Conservation (phyloP, 2,113 vertebrate species). For the Lophius piscatorius region DNA sequence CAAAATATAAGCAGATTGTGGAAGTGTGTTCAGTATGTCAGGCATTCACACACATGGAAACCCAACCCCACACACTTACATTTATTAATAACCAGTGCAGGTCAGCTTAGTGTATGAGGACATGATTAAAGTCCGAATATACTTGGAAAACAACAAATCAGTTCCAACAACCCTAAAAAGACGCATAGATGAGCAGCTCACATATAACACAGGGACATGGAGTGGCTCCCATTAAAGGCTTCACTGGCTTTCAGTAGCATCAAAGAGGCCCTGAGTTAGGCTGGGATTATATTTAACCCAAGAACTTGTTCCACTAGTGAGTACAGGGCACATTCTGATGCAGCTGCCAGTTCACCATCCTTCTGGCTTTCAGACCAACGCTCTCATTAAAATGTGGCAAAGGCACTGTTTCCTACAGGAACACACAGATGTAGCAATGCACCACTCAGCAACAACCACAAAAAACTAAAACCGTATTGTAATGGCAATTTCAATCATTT, state of each 20-base stretch:
- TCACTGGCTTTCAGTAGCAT: slow-evolving; percentile 78
- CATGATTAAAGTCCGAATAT: slow-evolving; percentile 67
- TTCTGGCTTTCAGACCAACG: slow-evolving; percentile 50
- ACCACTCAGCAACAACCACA: slow-evolving; percentile 27
- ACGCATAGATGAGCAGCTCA: slow-evolving; percentile 59
- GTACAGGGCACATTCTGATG: slow-evolving; percentile 55
- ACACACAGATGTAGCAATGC: slow-evolving; percentile 44
- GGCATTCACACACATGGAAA: neutral
- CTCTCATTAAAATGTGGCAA: slow-evolving; percentile 68
- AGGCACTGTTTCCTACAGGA: slow-evolving; percentile 51
- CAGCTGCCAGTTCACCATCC: slow-evolving; percentile 52
- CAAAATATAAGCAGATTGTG: slow-evolving; percentile 43
- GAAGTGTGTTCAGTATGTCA: slow-evolving; percentile 8
- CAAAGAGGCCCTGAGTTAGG: slow-evolving; percentile 76
- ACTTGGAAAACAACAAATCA: slow-evolving; percentile 70
- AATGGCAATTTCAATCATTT: neutral
- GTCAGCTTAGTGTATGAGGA: slow-evolving; percentile 36
- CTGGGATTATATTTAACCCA: slow-evolving; percentile 79
- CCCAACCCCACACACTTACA: slow-evolving; percentile 8
- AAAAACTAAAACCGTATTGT: neutral
- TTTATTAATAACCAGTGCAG: slow-evolving; percentile 26
- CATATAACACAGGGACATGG: slow-evolving; percentile 55
- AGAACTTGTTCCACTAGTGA: slow-evolving; percentile 53
- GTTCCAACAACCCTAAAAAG: slow-evolving; percentile 51
- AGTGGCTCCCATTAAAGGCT: slow-evolving; percentile 78